Evolutionary conservation across 2,888 invertebrate species (phyloP), one percentile per base, ranked within the genome.

Genomic region (Crocallis elinguaria): DNA sequence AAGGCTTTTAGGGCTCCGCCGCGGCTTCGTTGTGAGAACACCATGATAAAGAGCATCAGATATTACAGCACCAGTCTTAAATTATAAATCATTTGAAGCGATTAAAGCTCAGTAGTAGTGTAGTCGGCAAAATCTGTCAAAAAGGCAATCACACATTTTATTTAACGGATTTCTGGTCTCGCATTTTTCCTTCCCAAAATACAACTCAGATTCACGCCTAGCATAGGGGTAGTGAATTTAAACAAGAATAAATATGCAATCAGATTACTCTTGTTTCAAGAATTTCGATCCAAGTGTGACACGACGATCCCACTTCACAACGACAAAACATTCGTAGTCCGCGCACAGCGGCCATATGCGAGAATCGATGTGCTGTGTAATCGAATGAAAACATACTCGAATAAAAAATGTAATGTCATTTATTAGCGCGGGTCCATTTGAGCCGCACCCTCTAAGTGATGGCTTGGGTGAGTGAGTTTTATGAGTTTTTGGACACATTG

Each of bases 331-430:
- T 61, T 55, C 46, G 50, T 56, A 55, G 36, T 53, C 56, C 41
- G 37, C 45, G 60, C 43, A 37, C 55, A 43, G 27, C 44, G 37
- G 62, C 63, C 66, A 65, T 66, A 65, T 66, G 67, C 60, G 67
- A 42, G 43, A 33, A 8, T 19, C 61, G 53, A 33, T 42, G 53
- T 53, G 46, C 58, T 58, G 62, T 57, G 52, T 57, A 69, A 69
- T 69, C 59, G 50, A 67, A 71, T 67, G 63, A 71, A 68, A 71
- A 69, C 67, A 68, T 63, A 62, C 69, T 64, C 58, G 60, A 62
- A 61, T 57, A 59, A 62, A 43, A 67, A 62, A 68, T 60, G 52
- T 58, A 64, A 58, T 59, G 57, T 59, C 57, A 46, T 66, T 64
- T 63, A 67, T 69, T 63, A 62, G 55, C 61, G 58, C 54, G 50